A percentile compares a stretch with the other conserved stretches of the same genome.
These are phyloP conservation scores for Gorilla gorilla DNA, from an alignment of 2,113 vertebrate species.

Conservation along the genomic window DNA sequence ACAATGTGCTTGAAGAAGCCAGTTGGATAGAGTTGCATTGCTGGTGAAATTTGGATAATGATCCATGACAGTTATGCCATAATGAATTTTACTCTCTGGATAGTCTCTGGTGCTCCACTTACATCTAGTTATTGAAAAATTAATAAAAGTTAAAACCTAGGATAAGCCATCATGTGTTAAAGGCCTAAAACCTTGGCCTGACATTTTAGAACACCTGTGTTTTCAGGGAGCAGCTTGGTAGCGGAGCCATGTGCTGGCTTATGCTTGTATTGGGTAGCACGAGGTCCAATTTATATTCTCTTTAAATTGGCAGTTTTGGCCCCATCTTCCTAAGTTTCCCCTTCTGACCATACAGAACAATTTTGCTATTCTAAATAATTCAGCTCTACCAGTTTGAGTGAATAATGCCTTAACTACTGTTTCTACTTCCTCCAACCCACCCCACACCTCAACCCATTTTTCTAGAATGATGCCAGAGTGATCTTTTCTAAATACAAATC, in stretches of 20 bases:
- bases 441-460: not conserved
- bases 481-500: not conserved
- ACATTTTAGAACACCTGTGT: not conserved
- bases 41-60: not conserved
- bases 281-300: not conserved
- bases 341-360: not conserved
- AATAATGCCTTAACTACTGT: not conserved
- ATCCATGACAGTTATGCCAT: not conserved
- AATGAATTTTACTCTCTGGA: not conserved
- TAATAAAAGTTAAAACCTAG: not conserved
- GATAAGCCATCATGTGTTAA: not conserved
- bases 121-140: not conserved
- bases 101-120: not conserved
- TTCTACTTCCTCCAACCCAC: not conserved
- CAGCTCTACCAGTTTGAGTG: not conserved
- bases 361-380: not conserved
- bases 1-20: not conserved
- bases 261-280: not conserved
- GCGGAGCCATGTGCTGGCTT: not conserved
- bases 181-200: not conserved
- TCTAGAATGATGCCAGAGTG: not conserved
- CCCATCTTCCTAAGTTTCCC: not conserved
- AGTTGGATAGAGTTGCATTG: not conserved
- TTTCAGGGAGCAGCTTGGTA: not conserved
- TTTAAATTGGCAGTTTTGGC: not conserved